Evolutionary conservation across 2,113 vertebrate genomes (phyloP).

Genomic region (Saimiri boliviensis): DNA sequence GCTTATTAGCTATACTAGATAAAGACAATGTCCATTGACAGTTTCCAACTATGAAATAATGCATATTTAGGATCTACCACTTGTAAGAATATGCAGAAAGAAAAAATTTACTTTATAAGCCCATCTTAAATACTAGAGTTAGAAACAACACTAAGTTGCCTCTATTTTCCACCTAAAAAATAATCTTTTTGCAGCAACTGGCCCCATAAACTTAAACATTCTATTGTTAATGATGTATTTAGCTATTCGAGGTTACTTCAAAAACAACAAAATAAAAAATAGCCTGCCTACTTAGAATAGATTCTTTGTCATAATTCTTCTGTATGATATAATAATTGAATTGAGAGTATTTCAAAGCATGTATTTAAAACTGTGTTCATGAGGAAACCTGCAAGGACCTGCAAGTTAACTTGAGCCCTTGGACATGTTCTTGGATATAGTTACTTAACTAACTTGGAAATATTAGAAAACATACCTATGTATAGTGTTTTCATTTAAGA

Average conservation of each 20-base stretch:
- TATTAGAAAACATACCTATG: not conserved
- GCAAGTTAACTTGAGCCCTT: not conserved
- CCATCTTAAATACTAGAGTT: constrained; percentile 1
- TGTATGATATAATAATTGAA: not conserved
- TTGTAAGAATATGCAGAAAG: not conserved
- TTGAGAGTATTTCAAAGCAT: not conserved
- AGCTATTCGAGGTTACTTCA: not conserved
- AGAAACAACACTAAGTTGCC: constrained; percentile 9
- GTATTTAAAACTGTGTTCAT: constrained; percentile 1
- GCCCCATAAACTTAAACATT: not conserved
- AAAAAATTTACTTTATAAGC: not conserved
- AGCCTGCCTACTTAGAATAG: not conserved
- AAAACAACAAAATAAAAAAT: constrained; percentile 2
- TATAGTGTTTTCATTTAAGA: not conserved
- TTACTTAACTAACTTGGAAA: not conserved
- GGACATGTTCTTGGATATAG: not conserved
- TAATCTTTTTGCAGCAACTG: not conserved
- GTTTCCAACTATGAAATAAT: not conserved
- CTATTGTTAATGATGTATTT: not conserved
- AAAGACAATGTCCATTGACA: not conserved
- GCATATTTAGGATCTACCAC: not conserved
- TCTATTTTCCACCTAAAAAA: constrained; percentile 23
- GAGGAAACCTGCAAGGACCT: not conserved
- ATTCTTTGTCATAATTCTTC: not conserved
- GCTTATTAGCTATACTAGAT: not conserved